These are phyloP conservation scores for Alligator sinensis DNA, from an alignment of 2,113 vertebrate genomes.

Conservation along the genomic window DNA sequence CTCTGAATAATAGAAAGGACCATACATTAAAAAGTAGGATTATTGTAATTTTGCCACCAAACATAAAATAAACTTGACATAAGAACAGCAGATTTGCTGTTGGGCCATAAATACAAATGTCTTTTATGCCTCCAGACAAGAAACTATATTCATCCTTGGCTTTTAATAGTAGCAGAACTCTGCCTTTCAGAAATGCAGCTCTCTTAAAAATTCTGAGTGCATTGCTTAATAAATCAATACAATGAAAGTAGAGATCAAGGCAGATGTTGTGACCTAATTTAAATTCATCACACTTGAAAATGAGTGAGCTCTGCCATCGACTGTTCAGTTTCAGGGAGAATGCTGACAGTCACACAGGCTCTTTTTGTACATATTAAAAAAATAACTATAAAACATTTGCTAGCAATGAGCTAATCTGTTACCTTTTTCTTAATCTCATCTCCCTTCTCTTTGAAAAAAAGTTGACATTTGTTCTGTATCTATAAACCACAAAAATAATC, in stretches of 20 bases:
- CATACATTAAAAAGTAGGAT: not conserved
- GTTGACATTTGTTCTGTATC: no score
- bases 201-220: not conserved
- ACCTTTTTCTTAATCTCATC: no score
- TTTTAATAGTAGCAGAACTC: not conserved
- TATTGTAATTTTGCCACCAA: not conserved
- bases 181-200: not conserved
- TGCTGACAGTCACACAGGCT: not conserved
- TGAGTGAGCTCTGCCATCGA: not conserved
- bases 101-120: not conserved
- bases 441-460: no score
- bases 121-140: no score
- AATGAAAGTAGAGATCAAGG: not conserved
- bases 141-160: not conserved
- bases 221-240: not conserved
- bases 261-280: not conserved
- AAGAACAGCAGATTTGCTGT: not conserved
- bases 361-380: no score
- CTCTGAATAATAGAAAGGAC: not conserved
- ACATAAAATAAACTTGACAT: not conserved
- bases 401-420: no score
- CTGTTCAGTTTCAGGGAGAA: not conserved
- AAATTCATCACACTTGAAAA: not conserved
- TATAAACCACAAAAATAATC: no score
- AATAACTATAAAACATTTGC: no score